Evolutionary conservation across 1,140 invertebrate genomes (phyloP), one percentile per base, ranked within the genome.

Genomic region (Drosophila nikananu): DNA sequence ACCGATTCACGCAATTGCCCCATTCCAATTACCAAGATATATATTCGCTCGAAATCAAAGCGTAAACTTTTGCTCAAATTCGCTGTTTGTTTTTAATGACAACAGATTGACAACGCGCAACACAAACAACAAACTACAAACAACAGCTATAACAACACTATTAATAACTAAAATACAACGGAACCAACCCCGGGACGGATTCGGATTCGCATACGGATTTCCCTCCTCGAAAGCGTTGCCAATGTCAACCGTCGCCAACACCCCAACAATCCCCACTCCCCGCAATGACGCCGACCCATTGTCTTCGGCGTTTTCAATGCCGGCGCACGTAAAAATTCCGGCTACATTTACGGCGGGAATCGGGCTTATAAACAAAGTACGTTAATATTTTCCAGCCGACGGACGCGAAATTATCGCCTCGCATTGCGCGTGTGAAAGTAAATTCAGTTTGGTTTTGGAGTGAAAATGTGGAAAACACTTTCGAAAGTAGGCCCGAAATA

Each of bases 31-130:
- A 15, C 25, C 9, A 4, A 21, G 5, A 21, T 37, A 58, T 37
- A 58, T 52, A 52, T 52, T 70, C 60, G 37, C 13, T 54, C 44
- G 30, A 58, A 81, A 66, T 44, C 60, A 80, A 84, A 49, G 74
- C 68, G 52, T 46, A 42, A 70, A 83, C 37, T 83, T 57, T 77
- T 63, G 51, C 35, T 58, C 67, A 75, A 70, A 74, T 77, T 66
- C 48, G 44, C 62, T 86, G 84, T 89, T 89, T 90, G 84, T 84
- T 84, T 87, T 87, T 84, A 84, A 81, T 87, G 84, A 87, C 84
- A 87, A 84, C 80, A 67, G 70, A 87, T 84, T 87, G 84, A 87
- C 84, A 87, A 87, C 76, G 79, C 77, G 41, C 54, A 67, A 75
- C 52, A 49, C 41, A 42, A 68, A 76, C 54, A 57, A 57, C 37